Evolutionary conservation across 2,113 vertebrate genomes (phyloP), one percentile per base, ranked within the genome.

Genomic region (Thunnus thynnus): DNA sequence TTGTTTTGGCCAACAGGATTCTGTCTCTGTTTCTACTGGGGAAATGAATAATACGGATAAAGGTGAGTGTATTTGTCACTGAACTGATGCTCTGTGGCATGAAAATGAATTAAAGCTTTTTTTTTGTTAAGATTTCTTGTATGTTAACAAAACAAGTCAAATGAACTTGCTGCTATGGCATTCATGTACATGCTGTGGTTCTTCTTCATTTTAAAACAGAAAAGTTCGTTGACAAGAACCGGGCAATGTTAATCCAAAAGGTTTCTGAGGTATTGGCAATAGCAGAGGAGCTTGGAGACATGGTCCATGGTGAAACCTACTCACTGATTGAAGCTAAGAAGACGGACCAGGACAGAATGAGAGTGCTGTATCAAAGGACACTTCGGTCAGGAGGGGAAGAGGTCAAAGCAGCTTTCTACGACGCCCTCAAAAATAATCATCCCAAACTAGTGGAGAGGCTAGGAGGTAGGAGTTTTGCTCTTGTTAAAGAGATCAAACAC

Each of bases 391-490:
- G 83, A 30, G 83, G 80, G 14, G 0, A 0, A 2, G 2, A 0
- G 2, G 86, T 80, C 70, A 92, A 86, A 87, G 88, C 88, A 20
- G 85, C 88, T 16, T 91, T 93, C 69, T 93, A 87, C 36, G 51
- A 89, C 1, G 73, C 52, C 11, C 78, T 92, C 16, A 48, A 27
- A 66, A 17, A 36, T 3, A 70, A 88, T 25, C 36, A 92, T 0
- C 68, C 62, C 0, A 0, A 3, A 0, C 71, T 91, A 16, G 13
- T 90, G n/a, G 12, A 84, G 63, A 50, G 5, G 0, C 86, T 78
- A 1, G 20, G 20, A 20, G 51, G 89, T 88, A 84, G 1, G 79
- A 78, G 36, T 8, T 50, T 66, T 76, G 0, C 18, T 52, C 2
- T n/a, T 58, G 4, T 36, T 52, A 20, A 52, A 73, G 0, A 20